Evolutionary conservation across 1,140 invertebrate genomes (phyloP).

Genomic region (Ptiloglossa arizonensis): DNA sequence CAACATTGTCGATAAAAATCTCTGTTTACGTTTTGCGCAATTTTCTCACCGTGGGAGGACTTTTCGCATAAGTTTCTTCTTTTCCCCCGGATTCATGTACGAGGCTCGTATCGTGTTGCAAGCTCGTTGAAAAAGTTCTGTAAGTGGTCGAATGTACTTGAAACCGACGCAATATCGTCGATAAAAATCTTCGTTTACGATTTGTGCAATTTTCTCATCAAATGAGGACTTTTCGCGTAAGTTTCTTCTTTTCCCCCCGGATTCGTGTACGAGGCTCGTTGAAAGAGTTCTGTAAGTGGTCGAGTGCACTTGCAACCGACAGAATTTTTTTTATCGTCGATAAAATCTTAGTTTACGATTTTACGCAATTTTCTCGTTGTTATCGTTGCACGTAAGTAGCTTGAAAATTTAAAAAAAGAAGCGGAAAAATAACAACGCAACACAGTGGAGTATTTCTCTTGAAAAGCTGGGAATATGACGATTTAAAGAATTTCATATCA

Average conservation of each 20-base stretch:
- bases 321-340: neutral
- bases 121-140: neutral
- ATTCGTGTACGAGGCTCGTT: neutral
- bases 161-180: neutral
- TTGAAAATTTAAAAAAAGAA: too few relatives aligned
- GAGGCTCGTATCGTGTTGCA: neutral
- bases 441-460: too few relatives aligned
- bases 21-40: neutral
- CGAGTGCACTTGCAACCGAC: neutral
- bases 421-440: too few relatives aligned
- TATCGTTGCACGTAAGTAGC: too few relatives aligned
- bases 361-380: too few relatives aligned
- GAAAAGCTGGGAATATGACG: too few relatives aligned
- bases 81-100: neutral
- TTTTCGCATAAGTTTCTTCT: neutral
- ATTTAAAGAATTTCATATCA: too few relatives aligned
- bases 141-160: neutral
- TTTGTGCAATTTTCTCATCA: neutral
- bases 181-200: neutral
- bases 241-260: neutral
- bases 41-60: neutral
- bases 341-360: neutral
- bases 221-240: neutral
- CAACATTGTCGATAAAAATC: neutral
- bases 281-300: neutral